These are phyloP conservation scores for Blastobasis lacticolella DNA, from an alignment of 2,888 invertebrate genomes.

Conservation along the genomic window DNA sequence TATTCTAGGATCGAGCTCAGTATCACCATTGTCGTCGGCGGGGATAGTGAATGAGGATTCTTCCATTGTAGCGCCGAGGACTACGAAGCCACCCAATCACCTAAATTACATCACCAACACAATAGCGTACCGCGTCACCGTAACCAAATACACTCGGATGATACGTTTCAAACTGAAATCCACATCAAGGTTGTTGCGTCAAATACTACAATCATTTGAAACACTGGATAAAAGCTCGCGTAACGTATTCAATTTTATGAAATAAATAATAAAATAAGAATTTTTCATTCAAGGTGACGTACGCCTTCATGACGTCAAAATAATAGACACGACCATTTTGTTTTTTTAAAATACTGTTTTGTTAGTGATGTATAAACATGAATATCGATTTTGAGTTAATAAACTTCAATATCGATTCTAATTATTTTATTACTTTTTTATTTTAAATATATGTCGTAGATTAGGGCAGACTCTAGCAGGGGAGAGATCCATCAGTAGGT, in stretches of 20 bases:
- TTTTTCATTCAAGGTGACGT: conserved; percentile 68
- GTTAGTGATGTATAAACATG: background rate
- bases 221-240: conserved; percentile 28
- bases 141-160: conserved; percentile 32
- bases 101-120: conserved; percentile 73
- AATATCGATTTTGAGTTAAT: background rate
- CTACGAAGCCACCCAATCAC: conserved; percentile 67
- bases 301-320: conserved; percentile 64
- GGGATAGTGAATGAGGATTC: conserved; percentile 73
- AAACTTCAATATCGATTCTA: background rate
- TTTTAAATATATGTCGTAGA: too few relatives aligned
- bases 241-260: conserved; percentile 44
- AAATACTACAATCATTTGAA: conserved; percentile 21
- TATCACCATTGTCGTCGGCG: conserved; percentile 71
- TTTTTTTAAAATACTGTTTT: conserved; percentile 9
- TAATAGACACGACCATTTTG: conserved; percentile 44
- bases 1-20: conserved; percentile 74
- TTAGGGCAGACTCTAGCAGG: too few relatives aligned
- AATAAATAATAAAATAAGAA: conserved; percentile 56
- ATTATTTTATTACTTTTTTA: too few relatives aligned
- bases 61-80: conserved; percentile 63
- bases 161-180: conserved; percentile 23
- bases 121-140: conserved; percentile 61
- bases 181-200: conserved; percentile 32
- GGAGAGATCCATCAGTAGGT: too few relatives aligned